phyloP scores from a whole-genome alignment of 2,797 vertebrate genomes.

The Galagoides demidoff region DNA sequence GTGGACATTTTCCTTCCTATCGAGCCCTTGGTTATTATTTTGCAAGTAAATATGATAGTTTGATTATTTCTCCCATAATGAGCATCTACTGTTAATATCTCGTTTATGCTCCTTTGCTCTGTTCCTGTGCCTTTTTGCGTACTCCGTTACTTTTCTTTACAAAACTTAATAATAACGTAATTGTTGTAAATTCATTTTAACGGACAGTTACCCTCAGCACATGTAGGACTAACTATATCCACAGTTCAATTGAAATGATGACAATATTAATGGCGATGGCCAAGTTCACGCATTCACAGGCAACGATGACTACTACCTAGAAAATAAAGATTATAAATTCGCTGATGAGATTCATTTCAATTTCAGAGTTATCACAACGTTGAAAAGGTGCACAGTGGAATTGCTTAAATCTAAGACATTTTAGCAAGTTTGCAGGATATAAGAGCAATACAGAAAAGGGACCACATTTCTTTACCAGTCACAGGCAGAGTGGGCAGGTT shows the following conservation, averaged over 20 bases:
- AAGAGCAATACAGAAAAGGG: not conserved
- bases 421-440: not conserved
- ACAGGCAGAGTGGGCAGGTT: not conserved
- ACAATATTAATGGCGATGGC: not conserved
- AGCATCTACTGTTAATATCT: conserved; percentile 34
- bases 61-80: not conserved
- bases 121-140: not conserved
- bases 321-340: conserved; percentile 21
- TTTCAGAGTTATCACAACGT: not conserved
- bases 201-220: not conserved
- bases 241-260: not conserved
- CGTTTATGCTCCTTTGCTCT: not conserved
- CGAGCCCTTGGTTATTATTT: conserved; percentile 19
- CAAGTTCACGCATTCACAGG: not conserved
- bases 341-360: not conserved
- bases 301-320: not conserved
- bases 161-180: conserved; percentile 16
- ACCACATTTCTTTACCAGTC: not conserved
- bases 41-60: conserved; percentile 35
- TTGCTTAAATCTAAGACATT: not conserved
- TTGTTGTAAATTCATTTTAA: conserved; percentile 46
- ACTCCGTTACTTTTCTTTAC: conserved; percentile 28
- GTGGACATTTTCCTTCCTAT: not conserved
- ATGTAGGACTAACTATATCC: not conserved
- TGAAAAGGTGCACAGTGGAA: not conserved